A percentile compares a stretch with the other conserved stretches of the same genome.
These are phyloP conservation scores for Eristalinus sepulchralis DNA, from an alignment of 2,888 invertebrate species.

Conservation along the genomic window DNA sequence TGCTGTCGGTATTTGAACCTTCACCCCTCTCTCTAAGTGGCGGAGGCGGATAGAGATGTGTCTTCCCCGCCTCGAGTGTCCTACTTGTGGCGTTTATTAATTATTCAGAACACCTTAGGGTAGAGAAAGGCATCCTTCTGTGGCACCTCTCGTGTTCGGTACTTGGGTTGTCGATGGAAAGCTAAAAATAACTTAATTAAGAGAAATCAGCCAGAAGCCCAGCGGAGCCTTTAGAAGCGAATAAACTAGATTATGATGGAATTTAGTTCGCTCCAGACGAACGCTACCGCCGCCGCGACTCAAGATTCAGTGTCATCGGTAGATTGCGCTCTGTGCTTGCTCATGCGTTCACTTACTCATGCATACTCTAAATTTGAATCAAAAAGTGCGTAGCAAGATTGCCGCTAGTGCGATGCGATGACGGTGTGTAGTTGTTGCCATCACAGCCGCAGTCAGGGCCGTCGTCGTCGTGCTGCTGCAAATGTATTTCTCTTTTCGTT, in stretches of 20 bases:
- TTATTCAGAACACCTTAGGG: conserved; percentile 43
- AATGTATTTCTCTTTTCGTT: conserved; percentile 36
- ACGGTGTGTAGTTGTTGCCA: background rate
- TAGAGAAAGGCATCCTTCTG: conserved; percentile 1
- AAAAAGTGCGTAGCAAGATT: conserved; percentile 65
- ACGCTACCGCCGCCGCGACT: conserved; percentile 2
- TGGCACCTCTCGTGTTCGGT: background rate
- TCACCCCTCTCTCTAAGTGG: background rate
- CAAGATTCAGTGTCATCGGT: conserved; percentile 19
- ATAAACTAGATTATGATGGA: conserved; percentile 37
- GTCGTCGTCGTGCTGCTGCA: background rate
- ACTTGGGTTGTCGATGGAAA: background rate
- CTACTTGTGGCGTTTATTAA: conserved; percentile 32
- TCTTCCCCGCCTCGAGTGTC: conserved; percentile 7
- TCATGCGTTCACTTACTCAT: conserved; percentile 27
- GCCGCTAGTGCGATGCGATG: conserved; percentile 1
- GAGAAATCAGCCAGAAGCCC: conserved; percentile 4
- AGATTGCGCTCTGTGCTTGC: conserved; percentile 32
- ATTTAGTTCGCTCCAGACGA: conserved; percentile 12
- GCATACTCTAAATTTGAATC: conserved; percentile 52
- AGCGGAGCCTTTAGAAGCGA: background rate
- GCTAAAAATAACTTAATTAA: conserved; percentile 50
- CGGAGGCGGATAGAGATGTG: background rate
- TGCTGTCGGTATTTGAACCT: conserved; percentile 13
- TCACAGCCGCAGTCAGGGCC: background rate